phyloP scores from a whole-genome alignment of 2,797 vertebrate genomes.

The Epinephelus coioides region DNA sequence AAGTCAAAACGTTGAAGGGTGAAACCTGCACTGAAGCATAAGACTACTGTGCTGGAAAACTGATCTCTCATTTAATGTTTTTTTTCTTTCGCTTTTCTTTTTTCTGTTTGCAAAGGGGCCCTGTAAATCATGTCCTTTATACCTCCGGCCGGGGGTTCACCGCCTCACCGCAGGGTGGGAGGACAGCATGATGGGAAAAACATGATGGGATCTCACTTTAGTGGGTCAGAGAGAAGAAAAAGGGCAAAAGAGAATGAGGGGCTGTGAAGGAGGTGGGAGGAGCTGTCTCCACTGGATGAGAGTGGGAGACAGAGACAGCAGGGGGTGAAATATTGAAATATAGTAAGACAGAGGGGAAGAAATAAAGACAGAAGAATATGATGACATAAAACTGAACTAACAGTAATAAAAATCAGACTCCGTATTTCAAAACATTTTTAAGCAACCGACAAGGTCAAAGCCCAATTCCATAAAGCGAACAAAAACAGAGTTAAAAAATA shows the following conservation, averaged over 20 bases:
- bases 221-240: slow-evolving; percentile 62
- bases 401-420: slow-evolving; percentile 43
- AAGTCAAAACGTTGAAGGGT: slow-evolving; percentile 35
- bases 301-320: slow-evolving; percentile 23
- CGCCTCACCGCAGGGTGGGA: slow-evolving; percentile 75
- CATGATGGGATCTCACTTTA: slow-evolving; percentile 75
- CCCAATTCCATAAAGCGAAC: neutral
- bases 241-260: slow-evolving; percentile 41
- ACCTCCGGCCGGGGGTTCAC: slow-evolving; percentile 83
- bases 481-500: slow-evolving; percentile 19
- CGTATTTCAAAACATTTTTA: slow-evolving; percentile 40
- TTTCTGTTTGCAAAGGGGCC: slow-evolving; percentile 62
- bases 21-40: slow-evolving; percentile 51
- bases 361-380: slow-evolving; percentile 42
- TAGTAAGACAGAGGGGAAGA: slow-evolving; percentile 27
- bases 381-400: slow-evolving; percentile 55
- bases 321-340: slow-evolving; percentile 61
- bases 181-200: slow-evolving; percentile 83
- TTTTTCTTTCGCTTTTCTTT: slow-evolving; percentile 44
- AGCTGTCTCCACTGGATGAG: slow-evolving; percentile 33
- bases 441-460: neutral
- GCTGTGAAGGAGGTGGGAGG: slow-evolving; percentile 41
- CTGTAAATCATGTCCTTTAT: slow-evolving; percentile 84
- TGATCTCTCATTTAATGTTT: slow-evolving; percentile 65
- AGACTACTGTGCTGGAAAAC: slow-evolving; percentile 74